Conservation (phyloP, 2,113 vertebrate genomes). For the Cynoglossus semilaevis region DNA sequence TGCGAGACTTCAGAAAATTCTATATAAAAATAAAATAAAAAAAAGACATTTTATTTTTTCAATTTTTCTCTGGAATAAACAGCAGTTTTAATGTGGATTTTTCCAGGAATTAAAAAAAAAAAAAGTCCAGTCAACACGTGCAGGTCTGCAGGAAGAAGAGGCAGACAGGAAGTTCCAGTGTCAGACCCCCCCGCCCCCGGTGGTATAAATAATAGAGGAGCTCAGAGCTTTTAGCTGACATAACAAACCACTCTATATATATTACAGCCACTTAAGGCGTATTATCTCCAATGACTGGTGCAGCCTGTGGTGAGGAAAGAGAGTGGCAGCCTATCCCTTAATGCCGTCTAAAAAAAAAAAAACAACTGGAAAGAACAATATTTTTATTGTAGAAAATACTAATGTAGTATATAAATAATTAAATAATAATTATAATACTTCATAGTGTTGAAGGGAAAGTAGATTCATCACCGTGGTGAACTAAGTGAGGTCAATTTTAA, state of each 20-base stretch:
- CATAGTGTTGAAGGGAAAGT: too few relatives aligned
- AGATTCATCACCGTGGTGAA: too few relatives aligned
- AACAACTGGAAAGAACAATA: too few relatives aligned
- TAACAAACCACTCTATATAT: conserved; percentile 56
- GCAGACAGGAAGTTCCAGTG: conserved; percentile 47
- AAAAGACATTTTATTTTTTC: too few relatives aligned
- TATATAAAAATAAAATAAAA: too few relatives aligned
- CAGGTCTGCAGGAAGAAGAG: too few relatives aligned
- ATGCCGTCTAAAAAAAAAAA: conserved; percentile 54
- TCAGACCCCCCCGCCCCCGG: conserved; percentile 32
- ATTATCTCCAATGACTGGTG: conserved; percentile 54
- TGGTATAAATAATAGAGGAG: conserved; percentile 62
- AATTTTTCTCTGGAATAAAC: conserved; percentile 3
- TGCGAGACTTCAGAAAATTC: background rate
- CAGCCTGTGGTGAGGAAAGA: background rate
- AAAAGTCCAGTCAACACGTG: background rate
- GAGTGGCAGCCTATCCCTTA: conserved; percentile 1
- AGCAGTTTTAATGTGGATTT: background rate
- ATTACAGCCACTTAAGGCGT: conserved; percentile 53
- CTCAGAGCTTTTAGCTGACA: conserved; percentile 62
- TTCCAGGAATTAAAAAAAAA: background rate
- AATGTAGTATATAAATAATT: too few relatives aligned
- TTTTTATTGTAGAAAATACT: too few relatives aligned
- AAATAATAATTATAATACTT: too few relatives aligned
- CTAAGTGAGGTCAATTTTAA: too few relatives aligned